Evolutionary conservation across 2,797 vertebrate species (phyloP).

Genomic region (Trichosurus vulpecula): DNA sequence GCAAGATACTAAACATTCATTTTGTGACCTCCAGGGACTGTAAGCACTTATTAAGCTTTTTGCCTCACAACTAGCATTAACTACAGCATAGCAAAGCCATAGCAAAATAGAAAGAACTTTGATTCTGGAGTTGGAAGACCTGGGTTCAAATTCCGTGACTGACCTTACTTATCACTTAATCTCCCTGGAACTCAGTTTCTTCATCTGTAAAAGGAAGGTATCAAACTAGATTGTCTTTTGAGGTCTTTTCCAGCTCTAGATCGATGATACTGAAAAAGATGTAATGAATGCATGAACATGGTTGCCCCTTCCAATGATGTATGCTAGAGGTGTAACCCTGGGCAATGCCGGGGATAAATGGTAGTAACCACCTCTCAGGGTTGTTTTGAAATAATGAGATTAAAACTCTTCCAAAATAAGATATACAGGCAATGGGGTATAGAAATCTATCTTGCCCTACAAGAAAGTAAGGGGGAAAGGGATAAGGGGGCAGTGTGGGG

Average conservation of each 20-base stretch:
- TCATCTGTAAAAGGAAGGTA: not conserved
- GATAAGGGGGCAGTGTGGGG: too few species aligned
- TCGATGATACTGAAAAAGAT: not conserved
- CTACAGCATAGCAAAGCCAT: not conserved
- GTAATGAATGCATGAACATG: not conserved
- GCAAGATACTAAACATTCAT: slow-evolving; percentile 23
- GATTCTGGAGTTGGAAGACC: not conserved
- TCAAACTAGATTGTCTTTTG: not conserved
- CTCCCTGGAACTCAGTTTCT: not conserved
- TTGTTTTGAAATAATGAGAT: not conserved
- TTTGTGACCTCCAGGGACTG: slow-evolving; percentile 6
- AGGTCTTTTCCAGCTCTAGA: not conserved
- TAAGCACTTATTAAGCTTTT: slow-evolving; percentile 21
- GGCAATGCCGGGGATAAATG: not conserved
- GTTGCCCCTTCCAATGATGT: not conserved
- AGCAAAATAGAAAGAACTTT: not conserved
- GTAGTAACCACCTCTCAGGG: not conserved
- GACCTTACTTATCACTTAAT: not conserved
- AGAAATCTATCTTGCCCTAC: too few species aligned
- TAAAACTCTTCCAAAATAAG: not conserved
- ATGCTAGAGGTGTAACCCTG: not conserved
- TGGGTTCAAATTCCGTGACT: not conserved
- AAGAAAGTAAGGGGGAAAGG: too few species aligned
- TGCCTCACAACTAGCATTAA: not conserved
- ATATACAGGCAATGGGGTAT: too few species aligned